Evolutionary conservation across 53 echinoderm and acorn worm genomes (phyloP), one percentile per base, ranked within the genome.

Genomic region (Actinopyga echinites): DNA sequence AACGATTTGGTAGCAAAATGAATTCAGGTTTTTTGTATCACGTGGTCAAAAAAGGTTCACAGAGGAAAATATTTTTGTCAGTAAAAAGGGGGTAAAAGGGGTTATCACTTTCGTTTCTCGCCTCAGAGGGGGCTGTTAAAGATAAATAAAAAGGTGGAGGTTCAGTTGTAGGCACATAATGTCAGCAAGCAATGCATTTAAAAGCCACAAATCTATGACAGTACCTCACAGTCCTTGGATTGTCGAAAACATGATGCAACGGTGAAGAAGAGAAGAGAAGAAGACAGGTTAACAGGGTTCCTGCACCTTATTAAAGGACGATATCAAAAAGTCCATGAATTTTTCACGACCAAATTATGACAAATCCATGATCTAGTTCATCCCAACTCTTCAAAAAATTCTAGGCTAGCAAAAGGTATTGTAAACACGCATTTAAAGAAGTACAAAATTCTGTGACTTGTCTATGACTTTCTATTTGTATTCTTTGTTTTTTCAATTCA

Each of bases 151-250:
- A 68, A 35, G 34, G 34, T 68, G 68, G 38, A 38, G 68, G 34
- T 68, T n/a, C 11, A 68, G 68, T 68, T 68, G 68, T 68, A 68
- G 68, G 68, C 68, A 68, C 68, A 68, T 36, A 36, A 68, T 31
- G 68, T 68, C 68, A 68, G 68, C 68, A 68, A 68, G 68, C 68
- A 68, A 68, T 36, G 34, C 35, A 38, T 36, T 62, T 35, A 68
- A 68, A 68, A 68, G 68, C 68, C 68, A 68, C 68, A 68, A 65
- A 65, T 65, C 66, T 65, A 68, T 68, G 68, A 34, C 34, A 68
- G 68, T 68, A 68, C 68, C 68, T 68, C 68, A 30, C 35, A 68
- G 34, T 68, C 68, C 68, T 68, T 68, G 34, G 68, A 38, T 36
- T 68, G 68, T 13, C 32, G 32, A 68, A 13, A 68, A 68, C 68